Conservation (phyloP, 2,113 vertebrate genomes). For the Notarius lentiginosus region DNA sequence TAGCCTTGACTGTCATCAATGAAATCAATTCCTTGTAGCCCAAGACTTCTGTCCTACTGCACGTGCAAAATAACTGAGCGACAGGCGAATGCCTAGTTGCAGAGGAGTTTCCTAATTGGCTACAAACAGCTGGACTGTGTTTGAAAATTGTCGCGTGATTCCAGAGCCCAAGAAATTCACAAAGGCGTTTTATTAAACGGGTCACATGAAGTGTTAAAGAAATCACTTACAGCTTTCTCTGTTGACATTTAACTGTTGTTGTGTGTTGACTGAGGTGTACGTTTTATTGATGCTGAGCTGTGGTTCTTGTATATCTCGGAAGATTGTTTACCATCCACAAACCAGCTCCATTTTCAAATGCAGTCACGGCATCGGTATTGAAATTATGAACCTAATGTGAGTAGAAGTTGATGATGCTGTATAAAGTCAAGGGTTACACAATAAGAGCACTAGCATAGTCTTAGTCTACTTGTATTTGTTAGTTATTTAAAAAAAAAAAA, state of each 20-base stretch:
- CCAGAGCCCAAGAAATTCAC: not conserved
- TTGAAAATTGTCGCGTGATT: not conserved
- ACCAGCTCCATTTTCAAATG: not conserved
- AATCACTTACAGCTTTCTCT: not conserved
- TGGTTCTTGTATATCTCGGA: not conserved
- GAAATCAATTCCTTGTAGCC: not conserved
- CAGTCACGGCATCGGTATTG: not conserved
- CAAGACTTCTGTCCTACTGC: not conserved
- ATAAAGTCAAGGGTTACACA: not conserved
- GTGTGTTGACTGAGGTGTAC: slow-evolving; percentile 7
- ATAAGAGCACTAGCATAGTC: not conserved
- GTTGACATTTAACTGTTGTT: slow-evolving; percentile 23
- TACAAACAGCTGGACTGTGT: not conserved
- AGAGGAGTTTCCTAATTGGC: not conserved
- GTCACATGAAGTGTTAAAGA: not conserved
- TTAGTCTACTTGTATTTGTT: not conserved
- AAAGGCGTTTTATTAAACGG: not conserved
- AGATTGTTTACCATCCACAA: slow-evolving; percentile 23
- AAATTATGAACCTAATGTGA: not conserved
- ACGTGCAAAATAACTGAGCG: not conserved
- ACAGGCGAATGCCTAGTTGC: not conserved
- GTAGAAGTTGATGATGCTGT: not conserved
- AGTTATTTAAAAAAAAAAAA: not conserved
- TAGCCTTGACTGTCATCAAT: not conserved
- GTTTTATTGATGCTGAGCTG: slow-evolving; percentile 10